Conservation (phyloP, 37 sponge, comb jelly and placozoan genomes). For the Oopsacas minuta region DNA sequence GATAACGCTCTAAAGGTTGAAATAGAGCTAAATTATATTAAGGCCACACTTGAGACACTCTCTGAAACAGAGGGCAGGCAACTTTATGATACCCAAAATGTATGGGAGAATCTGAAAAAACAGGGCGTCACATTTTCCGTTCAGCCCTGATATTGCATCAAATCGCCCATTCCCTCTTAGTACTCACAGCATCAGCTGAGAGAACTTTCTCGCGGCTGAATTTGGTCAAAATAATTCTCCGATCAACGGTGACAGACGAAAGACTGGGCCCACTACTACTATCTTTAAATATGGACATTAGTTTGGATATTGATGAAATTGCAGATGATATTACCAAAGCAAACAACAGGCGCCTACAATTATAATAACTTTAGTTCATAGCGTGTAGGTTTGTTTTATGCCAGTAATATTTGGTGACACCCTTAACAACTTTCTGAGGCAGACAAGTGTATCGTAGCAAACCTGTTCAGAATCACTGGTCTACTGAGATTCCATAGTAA, state of each 20-base stretch:
- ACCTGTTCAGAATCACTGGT: no score
- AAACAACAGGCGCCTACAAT: conserved; percentile 10
- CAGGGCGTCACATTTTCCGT: conserved; percentile 19
- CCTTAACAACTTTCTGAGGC: no score
- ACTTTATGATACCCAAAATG: not conserved
- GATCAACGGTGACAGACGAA: conserved; percentile 15
- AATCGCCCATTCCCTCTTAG: conserved; percentile 11
- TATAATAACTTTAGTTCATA: not conserved
- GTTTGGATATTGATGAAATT: conserved; percentile 4
- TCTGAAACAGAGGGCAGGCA: not conserved
- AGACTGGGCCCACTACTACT: conserved; percentile 18
- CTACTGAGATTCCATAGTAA: no score
- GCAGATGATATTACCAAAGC: conserved; percentile 4
- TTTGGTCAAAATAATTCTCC: not conserved
- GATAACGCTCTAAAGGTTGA: conserved; percentile 14
- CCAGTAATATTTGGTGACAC: no score
- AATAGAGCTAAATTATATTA: not conserved
- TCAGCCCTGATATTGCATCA: conserved; percentile 3
- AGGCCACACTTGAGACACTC: conserved; percentile 6
- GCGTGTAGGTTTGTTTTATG: no score
- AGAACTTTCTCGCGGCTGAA: conserved; percentile 10
- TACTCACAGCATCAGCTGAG: conserved; percentile 16
- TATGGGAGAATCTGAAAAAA: not conserved
- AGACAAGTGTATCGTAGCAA: no score
- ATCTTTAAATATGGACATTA: conserved; percentile 17